A percentile compares a stretch with the other conserved stretches of the same genome.
Conservation (phyloP, 2,797 vertebrate genomes). For the Huso huso region DNA sequence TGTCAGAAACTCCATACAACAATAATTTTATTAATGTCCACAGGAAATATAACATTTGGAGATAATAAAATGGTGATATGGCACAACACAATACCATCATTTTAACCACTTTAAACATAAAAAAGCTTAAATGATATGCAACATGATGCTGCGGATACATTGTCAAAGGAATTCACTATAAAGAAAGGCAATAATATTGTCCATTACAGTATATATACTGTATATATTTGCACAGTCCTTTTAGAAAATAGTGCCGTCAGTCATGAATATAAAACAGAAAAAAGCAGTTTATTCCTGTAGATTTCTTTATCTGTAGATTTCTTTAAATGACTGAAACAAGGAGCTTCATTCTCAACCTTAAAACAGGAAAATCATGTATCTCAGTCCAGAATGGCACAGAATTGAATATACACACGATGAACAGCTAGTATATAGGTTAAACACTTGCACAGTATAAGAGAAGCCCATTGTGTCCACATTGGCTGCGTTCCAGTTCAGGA, state of each 20-base stretch:
- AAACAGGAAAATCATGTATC: too few relatives aligned
- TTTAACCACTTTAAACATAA: conserved; percentile 17
- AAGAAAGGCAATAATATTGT: conserved; percentile 35
- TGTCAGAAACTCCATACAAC: too few relatives aligned
- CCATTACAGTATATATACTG: conserved; percentile 1
- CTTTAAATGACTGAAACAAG: too few relatives aligned
- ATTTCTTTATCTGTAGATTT: too few relatives aligned
- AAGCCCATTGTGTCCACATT: background rate
- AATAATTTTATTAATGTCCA: conserved; percentile 61
- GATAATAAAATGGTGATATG: conserved; percentile 28
- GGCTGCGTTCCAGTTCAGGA: background rate
- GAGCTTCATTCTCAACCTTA: too few relatives aligned
- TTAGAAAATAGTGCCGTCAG: background rate
- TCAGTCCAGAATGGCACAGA: too few relatives aligned
- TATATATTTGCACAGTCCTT: conserved; percentile 4
- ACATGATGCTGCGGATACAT: conserved; percentile 41
- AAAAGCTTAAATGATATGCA: conserved; percentile 50
- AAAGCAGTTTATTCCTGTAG: background rate
- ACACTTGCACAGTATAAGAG: background rate
- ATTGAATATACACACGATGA: too few relatives aligned
- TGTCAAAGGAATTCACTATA: conserved; percentile 22
- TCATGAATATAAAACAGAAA: background rate
- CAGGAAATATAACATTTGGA: conserved; percentile 57
- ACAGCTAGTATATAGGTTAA: too few relatives aligned
- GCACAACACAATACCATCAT: conserved; percentile 44